phyloP scores from a whole-genome alignment of 2,113 vertebrate genomes.

The Mastomys coucha region DNA sequence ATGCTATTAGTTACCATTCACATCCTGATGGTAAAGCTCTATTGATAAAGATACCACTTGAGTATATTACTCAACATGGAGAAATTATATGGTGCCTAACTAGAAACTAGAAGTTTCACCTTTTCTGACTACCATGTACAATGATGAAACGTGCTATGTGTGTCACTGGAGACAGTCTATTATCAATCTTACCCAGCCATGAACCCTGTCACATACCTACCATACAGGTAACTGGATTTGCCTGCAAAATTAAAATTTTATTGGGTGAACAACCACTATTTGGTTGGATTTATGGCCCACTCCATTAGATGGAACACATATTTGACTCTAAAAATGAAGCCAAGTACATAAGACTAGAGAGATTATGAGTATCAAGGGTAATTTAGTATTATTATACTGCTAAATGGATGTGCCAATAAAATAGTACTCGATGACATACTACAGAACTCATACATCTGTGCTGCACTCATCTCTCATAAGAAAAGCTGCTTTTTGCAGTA shows the following conservation, averaged over 20 bases:
- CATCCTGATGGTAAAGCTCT: background rate
- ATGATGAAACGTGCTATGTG: background rate
- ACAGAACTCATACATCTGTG: background rate
- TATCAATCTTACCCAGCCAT: background rate
- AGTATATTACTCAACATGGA: background rate
- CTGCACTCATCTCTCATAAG: background rate
- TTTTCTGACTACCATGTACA: accelerated
- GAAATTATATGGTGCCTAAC: background rate
- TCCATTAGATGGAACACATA: background rate
- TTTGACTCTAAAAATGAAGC: background rate
- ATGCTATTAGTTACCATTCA: background rate
- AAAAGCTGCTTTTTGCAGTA: background rate
- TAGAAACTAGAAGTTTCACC: background rate
- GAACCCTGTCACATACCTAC: background rate
- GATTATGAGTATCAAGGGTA: background rate
- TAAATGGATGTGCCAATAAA: background rate
- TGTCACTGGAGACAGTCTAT: background rate
- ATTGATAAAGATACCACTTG: background rate
- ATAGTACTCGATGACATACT: background rate
- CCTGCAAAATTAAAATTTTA: background rate
- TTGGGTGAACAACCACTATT: background rate
- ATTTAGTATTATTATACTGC: background rate
- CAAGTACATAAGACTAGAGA: background rate
- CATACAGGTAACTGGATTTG: background rate
- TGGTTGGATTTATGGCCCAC: background rate